Evolutionary conservation across 30 jellyfish, hydroid and myxozoan species (phyloP), one percentile per base, ranked within the genome.

Genomic region (Aurelia aurita complex sp. Pacific): DNA sequence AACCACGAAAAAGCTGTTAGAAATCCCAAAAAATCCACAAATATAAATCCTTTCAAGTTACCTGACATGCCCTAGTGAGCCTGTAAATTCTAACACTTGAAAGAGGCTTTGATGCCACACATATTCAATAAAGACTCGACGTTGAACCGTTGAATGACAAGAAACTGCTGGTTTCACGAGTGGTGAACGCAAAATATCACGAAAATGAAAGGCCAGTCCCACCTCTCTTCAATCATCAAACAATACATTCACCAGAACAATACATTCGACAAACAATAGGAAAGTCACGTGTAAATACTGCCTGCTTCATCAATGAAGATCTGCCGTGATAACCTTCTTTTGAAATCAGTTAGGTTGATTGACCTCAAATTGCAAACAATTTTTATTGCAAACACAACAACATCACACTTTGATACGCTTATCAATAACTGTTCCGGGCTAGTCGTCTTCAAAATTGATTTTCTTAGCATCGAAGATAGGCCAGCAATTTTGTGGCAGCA

Each of bases 361-460:
- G 38, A 38, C 69, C 88, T 77, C 52, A 59, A 60, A 77, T 60
- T 77, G 19, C 69, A 13, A 63, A 40, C 77, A 42, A 77, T 62
- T 77, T 38, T 19, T 38, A 61, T 60, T 77, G 64, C 67, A 77
- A 76, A 53, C 64, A 43, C 13, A 33, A 74, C 65, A 51, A 42
- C 53, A 74, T 51, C 61, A 76, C 50, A 61, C 51, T 59, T 23
- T 40, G 76, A 43, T 35, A 53, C 8, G 46, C 46, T 40, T 19
- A 46, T 59, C 52, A 77, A 60, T 38, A 19, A 62, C 50, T 59
- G 78, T 77, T 77, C 76, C 69, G 78, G 53, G 69, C 62, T 52
- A 38, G 78, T 54, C 78, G 88, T 64, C 59, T n/a, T 65, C 29
- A 2, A 34, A 52, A 60, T 40, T 23, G 6, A 36, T 11, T 16